Conservation (phyloP, 2,797 vertebrate genomes). For the Cynopterus sphinx region DNA sequence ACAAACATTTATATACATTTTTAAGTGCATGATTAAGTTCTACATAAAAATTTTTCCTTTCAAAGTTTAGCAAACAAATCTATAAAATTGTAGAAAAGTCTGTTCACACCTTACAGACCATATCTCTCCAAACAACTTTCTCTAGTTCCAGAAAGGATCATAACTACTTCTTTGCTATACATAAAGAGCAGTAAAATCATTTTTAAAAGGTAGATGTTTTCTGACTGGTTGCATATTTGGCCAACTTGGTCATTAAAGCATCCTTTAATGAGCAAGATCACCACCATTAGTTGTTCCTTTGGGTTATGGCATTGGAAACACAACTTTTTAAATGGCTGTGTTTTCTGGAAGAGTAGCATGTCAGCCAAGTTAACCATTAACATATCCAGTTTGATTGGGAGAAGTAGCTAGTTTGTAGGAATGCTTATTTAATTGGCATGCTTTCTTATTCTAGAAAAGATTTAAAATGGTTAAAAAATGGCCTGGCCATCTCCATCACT, state of each 20-base stretch:
- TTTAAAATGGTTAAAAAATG: not conserved
- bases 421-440: constrained; percentile 30
- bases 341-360: not conserved
- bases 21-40: not conserved
- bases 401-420: not conserved
- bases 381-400: not conserved
- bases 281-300: not conserved
- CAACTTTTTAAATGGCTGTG: not conserved
- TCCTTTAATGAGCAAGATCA: not conserved
- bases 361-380: not conserved
- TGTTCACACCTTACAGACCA: not conserved
- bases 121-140: not conserved
- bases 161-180: not conserved
- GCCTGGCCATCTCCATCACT: not conserved
- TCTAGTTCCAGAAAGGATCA: not conserved
- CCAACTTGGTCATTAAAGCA: not conserved
- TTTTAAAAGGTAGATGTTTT: constrained; percentile 32
- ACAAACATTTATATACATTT: constrained; percentile 41
- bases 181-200: not conserved
- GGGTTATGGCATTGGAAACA: not conserved
- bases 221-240: not conserved
- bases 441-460: not conserved
- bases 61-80: constrained; percentile 29
- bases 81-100: not conserved
- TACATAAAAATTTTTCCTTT: not conserved